Evolutionary conservation across 2,797 vertebrate species (phyloP).

Genomic region (Sebastes goodei): DNA sequence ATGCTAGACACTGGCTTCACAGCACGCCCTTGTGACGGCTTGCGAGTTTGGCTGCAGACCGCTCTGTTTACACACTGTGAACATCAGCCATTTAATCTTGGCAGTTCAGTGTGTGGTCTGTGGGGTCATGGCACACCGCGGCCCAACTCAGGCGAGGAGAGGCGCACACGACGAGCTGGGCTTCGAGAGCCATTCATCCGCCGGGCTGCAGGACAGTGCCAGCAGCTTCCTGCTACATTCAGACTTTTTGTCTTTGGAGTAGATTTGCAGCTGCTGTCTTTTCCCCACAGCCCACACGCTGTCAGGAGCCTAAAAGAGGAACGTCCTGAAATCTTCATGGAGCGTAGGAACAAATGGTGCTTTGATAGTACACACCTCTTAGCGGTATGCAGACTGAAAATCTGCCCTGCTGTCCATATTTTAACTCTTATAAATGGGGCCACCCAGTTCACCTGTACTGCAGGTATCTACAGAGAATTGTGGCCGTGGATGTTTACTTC

Average conservation of each 20-base stretch:
- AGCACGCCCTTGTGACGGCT: slow-evolving; percentile 1
- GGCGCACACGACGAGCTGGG: neutral
- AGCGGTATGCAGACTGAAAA: neutral
- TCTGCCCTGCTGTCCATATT: neutral
- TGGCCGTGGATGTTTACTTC: slow-evolving; percentile 36
- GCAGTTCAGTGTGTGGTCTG: slow-evolving; percentile 42
- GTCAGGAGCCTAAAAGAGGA: slow-evolving; percentile 24
- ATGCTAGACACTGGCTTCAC: slow-evolving; percentile 29
- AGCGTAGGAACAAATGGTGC: slow-evolving; percentile 22
- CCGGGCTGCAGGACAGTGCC: slow-evolving; percentile 15
- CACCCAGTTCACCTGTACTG: slow-evolving; percentile 16
- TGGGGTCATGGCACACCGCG: slow-evolving; percentile 37
- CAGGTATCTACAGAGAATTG: neutral
- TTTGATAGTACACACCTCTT: slow-evolving; percentile 15
- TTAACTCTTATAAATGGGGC: neutral
- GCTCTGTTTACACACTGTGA: slow-evolving; percentile 54
- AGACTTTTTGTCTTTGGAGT: slow-evolving; percentile 38
- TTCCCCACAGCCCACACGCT: slow-evolving; percentile 31
- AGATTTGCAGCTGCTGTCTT: slow-evolving; percentile 51
- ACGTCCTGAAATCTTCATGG: slow-evolving; percentile 20
- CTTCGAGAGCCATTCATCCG: slow-evolving; percentile 35
- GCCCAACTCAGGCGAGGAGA: slow-evolving; percentile 26
- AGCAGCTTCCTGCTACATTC: slow-evolving; percentile 26
- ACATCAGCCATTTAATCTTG: slow-evolving; percentile 50
- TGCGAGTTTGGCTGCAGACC: slow-evolving; percentile 21